These are phyloP conservation scores for Leptinotarsa juncta DNA, from an alignment of 2,888 invertebrate species.

Conservation along the genomic window DNA sequence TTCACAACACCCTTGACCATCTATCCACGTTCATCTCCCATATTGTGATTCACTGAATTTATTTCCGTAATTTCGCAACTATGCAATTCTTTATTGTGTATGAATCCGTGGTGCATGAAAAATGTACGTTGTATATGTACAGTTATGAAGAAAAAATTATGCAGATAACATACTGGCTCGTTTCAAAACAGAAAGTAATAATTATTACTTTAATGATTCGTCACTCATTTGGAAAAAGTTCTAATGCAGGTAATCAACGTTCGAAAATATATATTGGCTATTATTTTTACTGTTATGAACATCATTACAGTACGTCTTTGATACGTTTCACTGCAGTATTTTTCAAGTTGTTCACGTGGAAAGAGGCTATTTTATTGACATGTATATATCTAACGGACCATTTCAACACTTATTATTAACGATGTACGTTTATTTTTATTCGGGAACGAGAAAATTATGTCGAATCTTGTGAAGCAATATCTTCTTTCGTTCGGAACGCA, in stretches of 20 bases:
- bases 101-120: constrained; percentile 22
- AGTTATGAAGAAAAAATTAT: constrained; percentile 19
- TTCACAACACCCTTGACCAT: constrained; percentile 27
- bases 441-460: neutral
- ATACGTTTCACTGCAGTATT: neutral
- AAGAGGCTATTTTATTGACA: neutral
- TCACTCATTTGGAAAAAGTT: constrained; percentile 28
- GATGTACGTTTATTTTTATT: neutral
- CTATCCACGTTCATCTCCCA: constrained; percentile 26
- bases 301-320: neutral
- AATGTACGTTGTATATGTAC: constrained; percentile 9
- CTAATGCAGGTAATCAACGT: constrained; percentile 22
- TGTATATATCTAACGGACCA: neutral
- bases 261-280: constrained; percentile 16
- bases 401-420: neutral
- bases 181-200: constrained; percentile 26
- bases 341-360: neutral
- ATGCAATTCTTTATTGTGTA: constrained; percentile 23
- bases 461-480: too few relatives aligned
- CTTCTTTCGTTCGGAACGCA: too few relatives aligned
- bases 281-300: constrained; percentile 6
- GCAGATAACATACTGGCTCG: constrained; percentile 15
- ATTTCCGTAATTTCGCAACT: constrained; percentile 29
- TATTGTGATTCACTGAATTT: constrained; percentile 24
- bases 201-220: constrained; percentile 23